phyloP scores from a whole-genome alignment of 2,888 invertebrate genomes.

The Metacarcinus magister region DNA sequence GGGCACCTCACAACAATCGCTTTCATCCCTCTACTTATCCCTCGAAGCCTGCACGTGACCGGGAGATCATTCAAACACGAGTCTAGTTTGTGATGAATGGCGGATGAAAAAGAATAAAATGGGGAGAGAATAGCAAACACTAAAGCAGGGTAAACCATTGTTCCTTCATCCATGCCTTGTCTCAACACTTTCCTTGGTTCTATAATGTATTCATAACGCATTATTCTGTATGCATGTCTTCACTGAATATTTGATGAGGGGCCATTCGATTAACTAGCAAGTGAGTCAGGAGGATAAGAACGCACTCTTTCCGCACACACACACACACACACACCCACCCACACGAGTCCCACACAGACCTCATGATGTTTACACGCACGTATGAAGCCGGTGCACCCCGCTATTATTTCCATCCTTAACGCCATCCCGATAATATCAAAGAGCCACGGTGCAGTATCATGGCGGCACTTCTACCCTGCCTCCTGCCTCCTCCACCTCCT shows the following conservation, averaged over 20 bases:
- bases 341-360: too few species aligned
- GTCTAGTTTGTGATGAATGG: background rate
- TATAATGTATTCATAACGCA: background rate
- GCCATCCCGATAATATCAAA: background rate
- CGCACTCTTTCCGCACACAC: background rate
- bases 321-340: too few species aligned
- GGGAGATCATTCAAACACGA: too few species aligned
- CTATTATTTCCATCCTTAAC: background rate
- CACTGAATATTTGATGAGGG: constrained; percentile 22
- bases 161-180: too few species aligned
- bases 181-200: background rate
- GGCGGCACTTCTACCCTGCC: background rate
- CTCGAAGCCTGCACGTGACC: too few species aligned
- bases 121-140: background rate
- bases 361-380: background rate
- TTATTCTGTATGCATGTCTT: background rate
- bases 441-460: background rate
- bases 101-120: background rate
- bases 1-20: too few species aligned
- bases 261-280: background rate
- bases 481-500: background rate
- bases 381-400: background rate
- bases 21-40: too few species aligned
- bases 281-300: background rate
- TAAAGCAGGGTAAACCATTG: background rate